Conservation (phyloP, 2,797 vertebrate genomes). For the Fistularia tabacaria region DNA sequence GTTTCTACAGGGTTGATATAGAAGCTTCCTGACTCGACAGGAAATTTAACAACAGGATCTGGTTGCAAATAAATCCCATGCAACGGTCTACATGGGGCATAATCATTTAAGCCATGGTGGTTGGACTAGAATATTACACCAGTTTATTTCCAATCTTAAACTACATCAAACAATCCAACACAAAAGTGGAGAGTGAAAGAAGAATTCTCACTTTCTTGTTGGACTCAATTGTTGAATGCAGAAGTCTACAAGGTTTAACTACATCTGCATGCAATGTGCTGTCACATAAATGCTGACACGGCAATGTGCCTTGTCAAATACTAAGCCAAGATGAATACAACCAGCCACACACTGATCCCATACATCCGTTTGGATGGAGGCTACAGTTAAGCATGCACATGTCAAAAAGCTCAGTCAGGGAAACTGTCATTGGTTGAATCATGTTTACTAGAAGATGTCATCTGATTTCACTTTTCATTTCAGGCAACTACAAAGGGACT, state of each 20-base stretch:
- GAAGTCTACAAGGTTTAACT: neutral
- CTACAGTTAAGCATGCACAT: conserved; percentile 4
- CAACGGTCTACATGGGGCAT: too few species aligned
- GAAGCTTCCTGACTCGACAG: too few species aligned
- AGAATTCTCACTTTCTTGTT: neutral
- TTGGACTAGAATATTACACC: neutral
- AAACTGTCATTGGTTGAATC: neutral
- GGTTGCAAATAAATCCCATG: too few species aligned
- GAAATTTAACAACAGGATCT: too few species aligned
- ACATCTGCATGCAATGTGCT: conserved; percentile 19
- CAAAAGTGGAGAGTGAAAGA: neutral
- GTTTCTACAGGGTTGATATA: too few species aligned
- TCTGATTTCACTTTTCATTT: too few species aligned
- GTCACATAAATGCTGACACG: conserved; percentile 27
- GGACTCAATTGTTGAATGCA: neutral
- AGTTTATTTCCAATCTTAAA: neutral
- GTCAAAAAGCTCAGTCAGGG: conserved; percentile 9
- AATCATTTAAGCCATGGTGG: too few species aligned
- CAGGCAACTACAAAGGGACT: conserved; percentile 12
- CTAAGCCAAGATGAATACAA: conserved; percentile 32
- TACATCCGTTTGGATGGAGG: conserved; percentile 16
- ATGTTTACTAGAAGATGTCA: too few species aligned
- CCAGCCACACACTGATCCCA: conserved; percentile 20
- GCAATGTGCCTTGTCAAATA: conserved; percentile 14
- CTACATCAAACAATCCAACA: neutral